Base-by-base conservation (phyloP, 2,797 vertebrate species). In the Steatocranus sp. region DNA sequence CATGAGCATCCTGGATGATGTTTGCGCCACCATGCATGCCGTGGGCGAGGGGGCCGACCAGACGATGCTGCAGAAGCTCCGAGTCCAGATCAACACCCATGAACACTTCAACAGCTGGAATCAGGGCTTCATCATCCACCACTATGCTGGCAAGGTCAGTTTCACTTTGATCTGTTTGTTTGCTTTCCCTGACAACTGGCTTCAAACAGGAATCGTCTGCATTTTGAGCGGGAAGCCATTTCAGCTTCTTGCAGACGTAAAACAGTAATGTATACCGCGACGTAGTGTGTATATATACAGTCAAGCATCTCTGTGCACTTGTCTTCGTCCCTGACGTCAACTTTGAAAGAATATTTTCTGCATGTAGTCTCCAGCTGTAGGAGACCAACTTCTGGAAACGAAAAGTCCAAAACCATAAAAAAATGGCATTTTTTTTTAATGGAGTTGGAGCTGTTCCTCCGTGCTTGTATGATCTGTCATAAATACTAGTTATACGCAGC, bases 51-150 rank as follows among this genome's bases (percentile, higher is more conserved):
- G 99, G 0, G 99, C 99, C 0, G 99, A 99, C 91, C 98, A 99
- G 94, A 99, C 98, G 0, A 96, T 99, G 95, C 96, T 99, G 43
- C 99, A 99, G 94, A 99, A 99, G 76, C 97, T 99, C 46, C 92
- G 98, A 85, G 97, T 98, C 96, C 97, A 97, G 92, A 98, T 98
- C 86, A 98, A 98, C 91, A 97, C 96, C 23, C 99, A 99, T 0
- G 98, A 99, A 56, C 98, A 99, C 93, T 99, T 99, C 96, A 99
- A 99, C 96, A 99, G 98, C 96, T 99, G 99, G 99, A 99, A 99
- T 93, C 98, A 99, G 87, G 99, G 99, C 76, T 99, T 99, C 94
- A 99, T 99, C 86, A 97, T 99, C 73, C 99, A 99, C 91, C 99
- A 99, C 92, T 99, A 99, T 1, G 99, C 99, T 15, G 99, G 99